Percentiles rank a stretch among this genome's conserved stretches.
These are phyloP conservation scores for Cerastoderma edule DNA, from an alignment of 2,888 invertebrate genomes.

Conservation along the genomic window DNA sequence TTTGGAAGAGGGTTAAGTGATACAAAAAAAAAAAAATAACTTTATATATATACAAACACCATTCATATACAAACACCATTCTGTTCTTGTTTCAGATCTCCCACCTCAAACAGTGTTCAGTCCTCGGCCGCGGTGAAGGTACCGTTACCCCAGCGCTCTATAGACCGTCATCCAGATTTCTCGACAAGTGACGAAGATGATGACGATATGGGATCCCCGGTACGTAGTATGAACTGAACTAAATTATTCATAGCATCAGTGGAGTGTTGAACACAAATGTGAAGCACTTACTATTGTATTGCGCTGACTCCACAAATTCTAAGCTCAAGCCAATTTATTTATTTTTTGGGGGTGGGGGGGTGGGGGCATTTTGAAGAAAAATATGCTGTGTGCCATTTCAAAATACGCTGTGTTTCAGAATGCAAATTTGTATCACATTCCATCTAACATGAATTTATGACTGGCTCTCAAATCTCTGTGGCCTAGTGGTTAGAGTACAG, in stretches of 20 bases:
- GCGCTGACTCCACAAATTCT: no score
- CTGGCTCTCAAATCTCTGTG: no score
- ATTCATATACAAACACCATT: neutral
- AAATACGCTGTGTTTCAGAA: no score
- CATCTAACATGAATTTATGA: no score
- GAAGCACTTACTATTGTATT: no score
- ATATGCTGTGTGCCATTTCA: no score
- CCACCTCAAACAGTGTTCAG: slow-evolving; percentile 2
- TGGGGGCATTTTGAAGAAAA: no score
- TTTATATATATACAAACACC: neutral
- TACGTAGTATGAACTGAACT: slow-evolving; percentile 17
- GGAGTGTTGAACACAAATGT: neutral
- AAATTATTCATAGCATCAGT: neutral
- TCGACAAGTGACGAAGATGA: slow-evolving; percentile 71
- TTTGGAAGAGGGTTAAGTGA: no score
- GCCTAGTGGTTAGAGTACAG: no score
- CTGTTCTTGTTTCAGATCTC: slow-evolving; percentile 5
- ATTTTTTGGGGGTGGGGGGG: neutral
- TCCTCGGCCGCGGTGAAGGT: slow-evolving; percentile 15
- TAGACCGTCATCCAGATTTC: slow-evolving; percentile 63
- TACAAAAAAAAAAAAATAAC: neutral
- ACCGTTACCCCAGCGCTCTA: slow-evolving; percentile 39
- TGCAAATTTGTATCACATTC: no score
- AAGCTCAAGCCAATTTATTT: no score
- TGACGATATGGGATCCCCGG: slow-evolving; percentile 60